A percentile compares a stretch with the other conserved stretches of the same genome.
Evolutionary conservation across 2,888 invertebrate genomes (phyloP).

Genomic region (Mesorhabditis spiculigera): DNA sequence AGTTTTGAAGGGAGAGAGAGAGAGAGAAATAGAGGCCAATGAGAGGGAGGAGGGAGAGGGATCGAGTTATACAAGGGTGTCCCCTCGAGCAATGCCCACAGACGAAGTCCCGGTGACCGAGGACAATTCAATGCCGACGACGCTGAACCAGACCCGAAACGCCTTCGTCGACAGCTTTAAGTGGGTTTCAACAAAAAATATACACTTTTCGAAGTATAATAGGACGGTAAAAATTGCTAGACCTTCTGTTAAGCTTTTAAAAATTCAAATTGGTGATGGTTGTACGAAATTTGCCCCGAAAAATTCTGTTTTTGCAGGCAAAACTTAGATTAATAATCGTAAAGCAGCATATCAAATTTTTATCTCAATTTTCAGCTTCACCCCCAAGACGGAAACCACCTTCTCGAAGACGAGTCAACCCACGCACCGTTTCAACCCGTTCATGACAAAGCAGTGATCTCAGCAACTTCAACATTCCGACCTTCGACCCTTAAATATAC

Average conservation of each 20-base stretch:
- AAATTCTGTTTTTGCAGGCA: not conserved
- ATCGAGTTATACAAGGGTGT: too few relatives aligned
- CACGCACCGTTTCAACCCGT: slow-evolving; percentile 1
- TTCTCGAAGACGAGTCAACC: not conserved
- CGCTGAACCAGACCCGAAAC: too few relatives aligned
- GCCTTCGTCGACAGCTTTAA: too few relatives aligned
- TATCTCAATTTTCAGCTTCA: not conserved
- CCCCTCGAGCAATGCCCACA: not conserved
- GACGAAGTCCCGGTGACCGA: not conserved
- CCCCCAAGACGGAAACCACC: not conserved
- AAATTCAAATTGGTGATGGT: too few relatives aligned
- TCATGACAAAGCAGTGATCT: not conserved
- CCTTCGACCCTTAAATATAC: not conserved
- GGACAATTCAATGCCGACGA: not conserved
- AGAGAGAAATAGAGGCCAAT: too few relatives aligned
- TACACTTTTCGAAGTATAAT: too few relatives aligned
- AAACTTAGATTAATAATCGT: not conserved
- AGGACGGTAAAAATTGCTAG: too few relatives aligned
- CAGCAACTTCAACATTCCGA: not conserved
- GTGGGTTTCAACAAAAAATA: too few relatives aligned
- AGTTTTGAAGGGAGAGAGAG: not conserved
- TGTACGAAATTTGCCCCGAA: too few relatives aligned
- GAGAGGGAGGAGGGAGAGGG: too few relatives aligned
- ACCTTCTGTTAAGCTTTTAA: not conserved
- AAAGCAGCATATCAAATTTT: not conserved